Percentiles rank a stretch among this genome's conserved stretches.
Evolutionary conservation across 1,140 invertebrate species (phyloP).

Genomic region (Meloidogyne chitwoodi): DNA sequence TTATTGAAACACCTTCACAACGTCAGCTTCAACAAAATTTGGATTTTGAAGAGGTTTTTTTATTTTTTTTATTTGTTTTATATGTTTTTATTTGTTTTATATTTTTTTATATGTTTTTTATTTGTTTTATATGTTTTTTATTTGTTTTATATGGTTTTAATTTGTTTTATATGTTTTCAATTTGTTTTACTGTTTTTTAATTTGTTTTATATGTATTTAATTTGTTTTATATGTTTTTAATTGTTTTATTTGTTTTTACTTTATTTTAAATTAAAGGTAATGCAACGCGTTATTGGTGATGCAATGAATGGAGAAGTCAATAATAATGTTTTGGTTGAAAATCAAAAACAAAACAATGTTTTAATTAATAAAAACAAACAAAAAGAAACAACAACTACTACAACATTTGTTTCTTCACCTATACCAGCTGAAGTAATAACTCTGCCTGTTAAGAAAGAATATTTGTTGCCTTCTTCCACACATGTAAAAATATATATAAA

Average conservation of each 20-base stretch:
- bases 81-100: too few relatives aligned
- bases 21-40: not conserved
- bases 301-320: not conserved
- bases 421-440: not conserved
- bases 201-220: too few relatives aligned
- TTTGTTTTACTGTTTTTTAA: too few relatives aligned
- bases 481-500: too few relatives aligned
- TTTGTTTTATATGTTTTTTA: too few relatives aligned
- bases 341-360: not conserved
- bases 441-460: not conserved
- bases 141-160: too few relatives aligned
- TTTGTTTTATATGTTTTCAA: too few relatives aligned
- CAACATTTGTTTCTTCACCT: not conserved
- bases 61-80: too few relatives aligned
- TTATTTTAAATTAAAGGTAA: not conserved
- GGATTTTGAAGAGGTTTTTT: constrained; percentile 11
- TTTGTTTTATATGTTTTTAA: too few relatives aligned
- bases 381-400: not conserved
- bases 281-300: constrained; percentile 18
- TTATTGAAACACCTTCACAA: not conserved
- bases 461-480: too few relatives aligned
- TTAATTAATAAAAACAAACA: not conserved
- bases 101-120: too few relatives aligned
- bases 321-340: not conserved
- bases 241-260: too few relatives aligned